Percentiles rank a stretch among this genome's conserved stretches.
These are phyloP conservation scores for Halesus radiatus DNA, from an alignment of 1,140 invertebrate genomes.

Conservation along the genomic window DNA sequence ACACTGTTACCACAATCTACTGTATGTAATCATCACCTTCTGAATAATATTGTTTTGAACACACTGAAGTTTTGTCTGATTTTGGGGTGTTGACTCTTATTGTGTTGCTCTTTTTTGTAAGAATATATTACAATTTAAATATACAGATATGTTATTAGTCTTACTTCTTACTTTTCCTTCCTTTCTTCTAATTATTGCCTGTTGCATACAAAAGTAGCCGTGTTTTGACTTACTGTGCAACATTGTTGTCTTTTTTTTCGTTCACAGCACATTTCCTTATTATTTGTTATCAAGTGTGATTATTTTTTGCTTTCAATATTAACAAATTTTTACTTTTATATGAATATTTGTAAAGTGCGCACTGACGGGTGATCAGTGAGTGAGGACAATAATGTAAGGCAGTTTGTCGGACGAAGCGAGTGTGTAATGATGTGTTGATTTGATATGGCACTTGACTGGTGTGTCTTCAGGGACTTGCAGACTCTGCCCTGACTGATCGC, in stretches of 20 bases:
- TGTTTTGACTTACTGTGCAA: slow-evolving; percentile 56
- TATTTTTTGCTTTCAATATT: slow-evolving; percentile 49
- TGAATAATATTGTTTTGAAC: background rate
- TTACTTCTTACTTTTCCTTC: slow-evolving; percentile 44
- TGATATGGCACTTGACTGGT: slow-evolving; percentile 47
- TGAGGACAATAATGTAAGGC: slow-evolving; percentile 53
- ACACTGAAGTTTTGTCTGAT: background rate
- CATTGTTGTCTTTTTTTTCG: slow-evolving; percentile 58
- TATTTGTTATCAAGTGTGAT: slow-evolving; percentile 40
- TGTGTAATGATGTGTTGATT: slow-evolving; percentile 34
- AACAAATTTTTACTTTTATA: slow-evolving; percentile 57
- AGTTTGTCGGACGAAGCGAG: slow-evolving; percentile 42
- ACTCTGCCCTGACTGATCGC: slow-evolving; percentile 40
- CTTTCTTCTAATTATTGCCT: slow-evolving; percentile 52
- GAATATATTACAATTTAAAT: slow-evolving; percentile 34
- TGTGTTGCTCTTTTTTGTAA: slow-evolving; percentile 32
- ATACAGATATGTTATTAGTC: slow-evolving; percentile 51
- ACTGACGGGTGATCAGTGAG: slow-evolving; percentile 6
- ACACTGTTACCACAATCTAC: background rate
- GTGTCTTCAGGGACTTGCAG: slow-evolving; percentile 52
- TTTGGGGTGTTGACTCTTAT: slow-evolving; percentile 13
- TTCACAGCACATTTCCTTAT: slow-evolving; percentile 53
- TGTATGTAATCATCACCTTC: slow-evolving; percentile 3
- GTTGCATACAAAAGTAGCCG: slow-evolving; percentile 54
- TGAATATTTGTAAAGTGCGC: slow-evolving; percentile 30